Conservation (phyloP, 2,797 vertebrate species). For the Serranus cabrilla region DNA sequence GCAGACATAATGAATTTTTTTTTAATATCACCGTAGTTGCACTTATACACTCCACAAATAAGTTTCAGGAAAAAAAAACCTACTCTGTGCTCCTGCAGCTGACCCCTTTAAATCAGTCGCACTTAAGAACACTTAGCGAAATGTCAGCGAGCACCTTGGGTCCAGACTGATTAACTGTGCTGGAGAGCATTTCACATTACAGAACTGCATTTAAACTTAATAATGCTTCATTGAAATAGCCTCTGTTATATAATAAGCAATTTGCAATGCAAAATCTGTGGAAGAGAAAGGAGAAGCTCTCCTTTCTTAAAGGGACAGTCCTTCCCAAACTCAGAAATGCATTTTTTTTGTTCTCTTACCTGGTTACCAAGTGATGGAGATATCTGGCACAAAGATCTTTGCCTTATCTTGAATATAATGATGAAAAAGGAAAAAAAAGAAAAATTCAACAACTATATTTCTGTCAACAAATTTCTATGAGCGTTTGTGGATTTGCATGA, state of each 20-base stretch:
- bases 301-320: no score
- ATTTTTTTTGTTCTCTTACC: no score
- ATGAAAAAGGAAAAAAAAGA: no score
- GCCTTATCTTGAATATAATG: no score
- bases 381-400: no score
- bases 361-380: no score
- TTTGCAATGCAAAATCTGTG: conserved; percentile 42
- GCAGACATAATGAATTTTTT: neutral
- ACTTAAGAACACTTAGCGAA: conserved; percentile 62
- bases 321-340: no score
- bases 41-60: conserved; percentile 3
- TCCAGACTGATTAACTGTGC: conserved; percentile 44
- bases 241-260: conserved; percentile 33
- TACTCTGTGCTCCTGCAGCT: conserved; percentile 15
- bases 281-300: neutral
- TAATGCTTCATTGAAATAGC: conserved; percentile 22
- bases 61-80: neutral
- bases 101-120: conserved; percentile 50
- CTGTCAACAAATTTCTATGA: no score
- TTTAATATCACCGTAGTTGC: neutral
- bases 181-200: conserved; percentile 33
- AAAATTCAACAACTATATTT: no score
- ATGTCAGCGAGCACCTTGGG: conserved; percentile 51
- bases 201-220: conserved; percentile 37
- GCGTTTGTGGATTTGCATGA: no score